Evolutionary conservation across 1,140 invertebrate genomes (phyloP).

Genomic region (Drosophila kohkoa): DNA sequence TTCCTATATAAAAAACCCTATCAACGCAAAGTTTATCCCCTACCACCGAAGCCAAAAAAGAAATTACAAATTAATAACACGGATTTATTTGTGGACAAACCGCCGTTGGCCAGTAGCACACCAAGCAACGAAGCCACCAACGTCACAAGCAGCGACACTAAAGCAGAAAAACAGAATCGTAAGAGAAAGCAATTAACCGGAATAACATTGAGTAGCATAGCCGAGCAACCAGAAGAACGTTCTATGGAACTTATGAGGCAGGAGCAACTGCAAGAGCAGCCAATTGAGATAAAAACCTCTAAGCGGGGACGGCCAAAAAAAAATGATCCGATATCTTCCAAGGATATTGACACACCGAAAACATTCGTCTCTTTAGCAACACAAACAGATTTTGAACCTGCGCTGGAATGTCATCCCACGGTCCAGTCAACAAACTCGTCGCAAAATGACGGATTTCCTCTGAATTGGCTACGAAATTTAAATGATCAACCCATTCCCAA

Average conservation of each 20-base stretch:
- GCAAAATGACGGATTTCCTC: background rate
- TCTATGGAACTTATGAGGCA: background rate
- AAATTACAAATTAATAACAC: background rate
- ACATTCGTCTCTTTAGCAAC: too few species aligned
- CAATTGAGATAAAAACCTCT: background rate
- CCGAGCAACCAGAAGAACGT: conserved; percentile 6
- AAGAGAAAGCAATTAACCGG: conserved; percentile 8
- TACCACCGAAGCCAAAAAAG: conserved; percentile 4
- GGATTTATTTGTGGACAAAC: background rate
- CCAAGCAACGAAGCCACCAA: conserved; percentile 2
- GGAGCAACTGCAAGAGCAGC: background rate
- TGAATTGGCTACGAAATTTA: conserved; percentile 4
- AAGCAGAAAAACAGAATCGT: background rate
- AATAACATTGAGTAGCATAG: conserved; percentile 3
- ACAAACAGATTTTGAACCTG: background rate
- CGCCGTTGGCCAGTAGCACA: conserved; percentile 33
- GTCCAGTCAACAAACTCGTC: background rate
- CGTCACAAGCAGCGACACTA: background rate
- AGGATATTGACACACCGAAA: too few species aligned
- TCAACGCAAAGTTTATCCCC: background rate
- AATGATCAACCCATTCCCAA: background rate
- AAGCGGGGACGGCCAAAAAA: conserved; percentile 5
- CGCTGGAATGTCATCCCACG: background rate
- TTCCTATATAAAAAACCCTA: conserved; percentile 22
- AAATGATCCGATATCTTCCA: too few species aligned